Evolutionary conservation across 2,888 invertebrate genomes (phyloP).

Genomic region (Catocala fraxini): DNA sequence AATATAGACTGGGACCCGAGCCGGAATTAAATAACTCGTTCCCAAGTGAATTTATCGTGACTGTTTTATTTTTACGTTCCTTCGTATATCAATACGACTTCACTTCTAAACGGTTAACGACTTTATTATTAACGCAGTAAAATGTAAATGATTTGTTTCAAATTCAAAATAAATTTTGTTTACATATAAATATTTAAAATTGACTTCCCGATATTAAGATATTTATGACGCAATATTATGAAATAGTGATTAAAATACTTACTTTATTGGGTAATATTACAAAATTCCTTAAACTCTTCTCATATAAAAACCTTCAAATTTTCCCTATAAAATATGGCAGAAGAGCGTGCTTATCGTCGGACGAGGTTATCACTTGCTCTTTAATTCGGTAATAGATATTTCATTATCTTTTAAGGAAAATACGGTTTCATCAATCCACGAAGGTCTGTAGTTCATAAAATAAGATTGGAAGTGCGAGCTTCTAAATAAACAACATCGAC

Average conservation of each 20-base stretch:
- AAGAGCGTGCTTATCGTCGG: conserved; percentile 7
- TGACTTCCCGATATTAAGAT: conserved; percentile 6
- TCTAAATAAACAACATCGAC: conserved; percentile 57
- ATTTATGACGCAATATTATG: conserved; percentile 15
- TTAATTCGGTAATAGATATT: conserved; percentile 29
- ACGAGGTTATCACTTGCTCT: conserved; percentile 13
- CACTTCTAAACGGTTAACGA: conserved; percentile 28
- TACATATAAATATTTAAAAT: conserved; percentile 1
- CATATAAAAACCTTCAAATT: conserved; percentile 2
- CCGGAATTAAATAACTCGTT: conserved; percentile 36
- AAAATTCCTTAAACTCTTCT: conserved; percentile 8
- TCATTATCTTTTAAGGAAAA: conserved; percentile 30
- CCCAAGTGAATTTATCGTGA: conserved; percentile 41
- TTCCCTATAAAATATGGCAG: background rate
- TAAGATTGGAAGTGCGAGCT: conserved; percentile 39
- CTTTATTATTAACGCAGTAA: conserved; percentile 35
- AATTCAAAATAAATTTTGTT: conserved; percentile 14
- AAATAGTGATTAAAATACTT: conserved; percentile 26
- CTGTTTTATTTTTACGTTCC: conserved; percentile 35
- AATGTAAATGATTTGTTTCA: conserved; percentile 33
- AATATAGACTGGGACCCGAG: conserved; percentile 24
- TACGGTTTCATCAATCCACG: conserved; percentile 13
- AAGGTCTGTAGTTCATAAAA: conserved; percentile 36
- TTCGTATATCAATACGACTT: conserved; percentile 36
- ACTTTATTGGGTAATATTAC: conserved; percentile 11